Conservation (phyloP, 2,888 invertebrate genomes). For the Aplocera efformata region DNA sequence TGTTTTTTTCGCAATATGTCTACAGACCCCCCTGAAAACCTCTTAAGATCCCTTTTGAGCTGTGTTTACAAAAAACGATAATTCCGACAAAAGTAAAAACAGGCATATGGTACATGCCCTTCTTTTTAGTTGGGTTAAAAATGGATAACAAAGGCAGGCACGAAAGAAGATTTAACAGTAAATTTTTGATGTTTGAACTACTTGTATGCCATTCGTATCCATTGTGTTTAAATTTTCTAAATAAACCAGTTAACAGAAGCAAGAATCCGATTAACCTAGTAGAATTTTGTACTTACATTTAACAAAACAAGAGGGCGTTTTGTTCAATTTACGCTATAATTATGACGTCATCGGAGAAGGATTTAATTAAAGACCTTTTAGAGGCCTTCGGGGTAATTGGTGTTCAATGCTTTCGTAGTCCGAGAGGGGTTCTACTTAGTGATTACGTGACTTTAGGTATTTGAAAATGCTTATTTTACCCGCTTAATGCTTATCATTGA, state of each 20-base stretch:
- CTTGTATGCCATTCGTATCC: too few relatives aligned
- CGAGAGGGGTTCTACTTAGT: slow-evolving; percentile 63
- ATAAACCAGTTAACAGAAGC: neutral
- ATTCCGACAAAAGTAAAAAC: too few relatives aligned
- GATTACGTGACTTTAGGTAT: slow-evolving; percentile 55
- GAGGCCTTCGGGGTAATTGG: slow-evolving; percentile 74
- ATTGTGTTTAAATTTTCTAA: too few relatives aligned
- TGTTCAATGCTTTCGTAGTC: slow-evolving; percentile 78
- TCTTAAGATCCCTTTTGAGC: too few relatives aligned
- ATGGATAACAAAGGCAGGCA: too few relatives aligned
- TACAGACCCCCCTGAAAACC: too few relatives aligned
- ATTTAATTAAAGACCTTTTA: slow-evolving; percentile 78
- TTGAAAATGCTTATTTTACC: slow-evolving; percentile 45
- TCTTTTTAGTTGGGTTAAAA: too few relatives aligned
- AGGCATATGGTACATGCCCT: too few relatives aligned
- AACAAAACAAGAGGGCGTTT: slow-evolving; percentile 71
- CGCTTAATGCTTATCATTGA: slow-evolving; percentile 22
- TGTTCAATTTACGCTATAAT: slow-evolving; percentile 75
- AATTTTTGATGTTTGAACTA: too few relatives aligned
- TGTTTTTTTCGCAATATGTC: too few relatives aligned
- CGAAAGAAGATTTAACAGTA: too few relatives aligned
- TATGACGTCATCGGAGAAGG: slow-evolving; percentile 79
- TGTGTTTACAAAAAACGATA: too few relatives aligned
- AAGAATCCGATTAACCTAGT: slow-evolving; percentile 16
- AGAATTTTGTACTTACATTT: slow-evolving; percentile 58